Evolutionary conservation across 2,797 vertebrate species (phyloP).

Genomic region (Lacerta viridis): DNA sequence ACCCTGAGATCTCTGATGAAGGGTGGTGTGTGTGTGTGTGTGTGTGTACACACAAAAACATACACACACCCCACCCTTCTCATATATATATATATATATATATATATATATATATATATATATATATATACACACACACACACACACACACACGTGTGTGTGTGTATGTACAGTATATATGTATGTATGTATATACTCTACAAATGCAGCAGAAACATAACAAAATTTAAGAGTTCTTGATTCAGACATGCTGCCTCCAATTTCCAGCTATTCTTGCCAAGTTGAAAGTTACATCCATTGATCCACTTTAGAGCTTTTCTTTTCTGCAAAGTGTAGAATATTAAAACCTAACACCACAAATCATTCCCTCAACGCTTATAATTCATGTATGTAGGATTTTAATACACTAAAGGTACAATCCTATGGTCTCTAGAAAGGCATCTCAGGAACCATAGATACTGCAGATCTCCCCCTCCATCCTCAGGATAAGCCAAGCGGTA

Average conservation of each 20-base stretch:
- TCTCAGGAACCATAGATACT: background rate
- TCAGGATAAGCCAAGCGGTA: conserved; percentile 5
- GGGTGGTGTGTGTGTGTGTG: too few species aligned
- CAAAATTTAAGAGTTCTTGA: background rate
- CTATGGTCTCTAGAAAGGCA: background rate
- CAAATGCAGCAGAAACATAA: background rate
- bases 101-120: too few species aligned
- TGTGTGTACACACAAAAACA: too few species aligned
- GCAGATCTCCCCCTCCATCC: background rate
- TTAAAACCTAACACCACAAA: background rate
- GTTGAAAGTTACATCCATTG: background rate
- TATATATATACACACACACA: too few species aligned
- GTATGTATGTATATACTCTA: too few species aligned
- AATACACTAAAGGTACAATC: background rate
- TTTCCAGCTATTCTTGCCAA: background rate
- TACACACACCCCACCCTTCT: too few species aligned
- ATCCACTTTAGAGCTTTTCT: background rate
- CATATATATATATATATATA: too few species aligned
- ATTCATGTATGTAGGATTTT: background rate
- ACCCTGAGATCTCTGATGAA: too few species aligned
- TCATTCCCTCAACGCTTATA: background rate
- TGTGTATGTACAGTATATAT: too few species aligned
- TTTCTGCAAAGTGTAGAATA: background rate
- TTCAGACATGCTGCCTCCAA: too few species aligned
- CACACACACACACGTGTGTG: too few species aligned